Evolutionary conservation across 2,797 vertebrate genomes (phyloP), one percentile per base, ranked within the genome.

Genomic region (Epinephelus coioides): DNA sequence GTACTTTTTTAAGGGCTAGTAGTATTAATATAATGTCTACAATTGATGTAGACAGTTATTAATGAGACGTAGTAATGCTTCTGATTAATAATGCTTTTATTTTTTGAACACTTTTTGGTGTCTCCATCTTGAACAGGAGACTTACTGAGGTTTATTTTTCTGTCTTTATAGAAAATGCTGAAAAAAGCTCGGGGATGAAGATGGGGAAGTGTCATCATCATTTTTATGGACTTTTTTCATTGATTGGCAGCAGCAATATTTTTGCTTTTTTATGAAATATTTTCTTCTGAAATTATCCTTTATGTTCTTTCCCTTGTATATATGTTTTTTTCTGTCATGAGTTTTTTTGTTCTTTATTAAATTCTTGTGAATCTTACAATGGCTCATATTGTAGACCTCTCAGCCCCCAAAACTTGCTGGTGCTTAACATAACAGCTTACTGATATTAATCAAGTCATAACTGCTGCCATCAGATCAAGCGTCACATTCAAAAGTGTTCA

Each of bases 161-260:
- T 64, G 40, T 81, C 2, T 85, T 84, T 78, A 23, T 75, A 95
- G 94, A 93, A 75, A 81, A n/a, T 94, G 19, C 73, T 95, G 83
- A 95, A 93, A 89, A 93, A 88, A 78, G 74, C 92, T 7, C 87
- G 91, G 79, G 94, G 94, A 70, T 95, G 89, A 95, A 83, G 86
- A 85, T 1, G 0, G 40, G 6, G 12, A 65, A 14, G 13, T 69
- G 4, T 60, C 65, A 23, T 54, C n/a, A 0, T 21, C 1, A 19
- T 23, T 57, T 69, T 57, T 34, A 18, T 46, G 17, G 17, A 46
- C 25, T 14, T 2, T 57, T 30, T 53, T 74, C 34, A 23, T 76
- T 76, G 12, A 27, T 23, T 18, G 2, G 55, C 8, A 57, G 12
- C 18, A 14, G 54, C 17, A 23, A 2, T 71, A 64, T 56, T 55